phyloP scores from a whole-genome alignment of 1,140 invertebrate species.

The Neodiprion pinetum region DNA sequence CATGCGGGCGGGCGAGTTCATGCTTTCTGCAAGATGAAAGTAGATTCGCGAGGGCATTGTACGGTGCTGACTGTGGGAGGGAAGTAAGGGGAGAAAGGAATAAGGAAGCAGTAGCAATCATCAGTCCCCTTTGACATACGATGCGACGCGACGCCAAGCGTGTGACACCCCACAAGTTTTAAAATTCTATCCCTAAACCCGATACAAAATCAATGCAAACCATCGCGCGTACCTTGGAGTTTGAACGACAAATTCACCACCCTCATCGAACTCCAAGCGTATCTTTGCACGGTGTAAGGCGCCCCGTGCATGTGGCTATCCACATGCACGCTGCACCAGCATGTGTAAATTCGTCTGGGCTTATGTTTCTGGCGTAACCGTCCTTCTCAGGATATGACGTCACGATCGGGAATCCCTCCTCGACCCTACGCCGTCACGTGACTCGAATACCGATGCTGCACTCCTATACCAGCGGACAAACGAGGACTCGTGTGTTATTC shows the following conservation, averaged over 20 bases:
- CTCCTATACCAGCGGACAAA: not conserved
- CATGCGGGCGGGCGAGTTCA: not conserved
- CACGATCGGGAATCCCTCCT: constrained; percentile 24
- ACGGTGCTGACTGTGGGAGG: no score
- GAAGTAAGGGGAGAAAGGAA: not conserved
- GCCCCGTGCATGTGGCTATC: no score
- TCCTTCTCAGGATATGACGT: constrained; percentile 36
- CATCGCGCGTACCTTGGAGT: not conserved
- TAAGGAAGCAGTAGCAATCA: constrained; percentile 5
- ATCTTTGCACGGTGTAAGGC: not conserved
- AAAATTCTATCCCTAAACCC: constrained; percentile 40
- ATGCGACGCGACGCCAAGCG: constrained; percentile 32
- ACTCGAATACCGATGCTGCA: constrained; percentile 35
- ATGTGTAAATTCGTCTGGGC: not conserved
- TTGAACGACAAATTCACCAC: not conserved
- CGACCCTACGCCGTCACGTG: constrained; percentile 35
- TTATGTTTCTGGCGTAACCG: constrained; percentile 3
- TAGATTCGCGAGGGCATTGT: no score
- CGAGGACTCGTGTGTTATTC: not conserved
- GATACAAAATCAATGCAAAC: constrained; percentile 48
- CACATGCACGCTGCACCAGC: not conserved
- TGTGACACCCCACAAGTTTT: constrained; percentile 43
- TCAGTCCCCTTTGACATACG: not conserved
- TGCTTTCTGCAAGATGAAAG: no score
- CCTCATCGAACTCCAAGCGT: not conserved